Evolutionary conservation across 2,797 vertebrate genomes (phyloP).

Genomic region (Varecia variegata): DNA sequence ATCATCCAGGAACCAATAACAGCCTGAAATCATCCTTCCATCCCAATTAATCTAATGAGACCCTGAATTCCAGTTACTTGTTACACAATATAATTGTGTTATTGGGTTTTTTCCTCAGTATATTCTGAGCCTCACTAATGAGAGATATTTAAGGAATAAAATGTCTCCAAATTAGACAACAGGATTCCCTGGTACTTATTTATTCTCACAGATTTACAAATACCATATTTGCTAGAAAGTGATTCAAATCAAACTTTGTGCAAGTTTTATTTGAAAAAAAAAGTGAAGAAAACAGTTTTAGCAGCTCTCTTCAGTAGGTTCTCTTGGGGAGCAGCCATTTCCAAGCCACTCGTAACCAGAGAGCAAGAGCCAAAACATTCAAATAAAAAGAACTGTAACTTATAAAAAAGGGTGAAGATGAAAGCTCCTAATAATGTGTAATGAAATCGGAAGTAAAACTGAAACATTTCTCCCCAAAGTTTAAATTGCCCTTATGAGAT

Average conservation of each 20-base stretch:
- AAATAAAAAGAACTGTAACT: not conserved
- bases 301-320: not conserved
- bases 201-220: not conserved
- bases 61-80: not conserved
- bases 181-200: not conserved
- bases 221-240: not conserved
- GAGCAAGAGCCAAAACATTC: not conserved
- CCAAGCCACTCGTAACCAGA: not conserved
- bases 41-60: not conserved
- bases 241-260: not conserved
- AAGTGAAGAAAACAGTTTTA: not conserved
- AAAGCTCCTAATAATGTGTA: not conserved
- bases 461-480: not conserved
- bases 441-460: not conserved
- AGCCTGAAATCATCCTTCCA: not conserved
- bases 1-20: not conserved
- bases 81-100: not conserved
- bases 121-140: not conserved
- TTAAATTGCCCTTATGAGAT: not conserved
- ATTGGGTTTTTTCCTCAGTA: not conserved
- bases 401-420: not conserved
- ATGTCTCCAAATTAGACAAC: not conserved
- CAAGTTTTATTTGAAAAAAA: not conserved
- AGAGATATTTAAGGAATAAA: slow-evolving; percentile 19
- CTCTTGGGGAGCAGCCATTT: not conserved